Base-by-base conservation (phyloP, 2,797 vertebrate species). In the Coregonus ussuriensis region DNA sequence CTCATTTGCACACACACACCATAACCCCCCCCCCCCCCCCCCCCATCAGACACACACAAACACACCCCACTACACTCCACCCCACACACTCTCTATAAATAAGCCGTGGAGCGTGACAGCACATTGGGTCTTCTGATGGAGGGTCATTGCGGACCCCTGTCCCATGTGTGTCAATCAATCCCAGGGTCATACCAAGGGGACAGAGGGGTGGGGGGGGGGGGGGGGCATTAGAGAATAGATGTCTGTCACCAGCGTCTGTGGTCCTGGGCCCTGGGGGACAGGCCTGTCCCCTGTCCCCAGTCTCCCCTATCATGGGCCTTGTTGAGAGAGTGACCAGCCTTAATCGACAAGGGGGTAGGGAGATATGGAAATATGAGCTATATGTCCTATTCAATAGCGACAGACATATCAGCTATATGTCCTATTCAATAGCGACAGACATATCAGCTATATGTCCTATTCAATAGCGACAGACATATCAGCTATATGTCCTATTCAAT, bases 291-390 rank as follows among this genome's bases (percentile, higher is more conserved):
- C 56, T 83, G 82, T 81, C 51, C 59, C 62, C 62, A 14, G 15
- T 25, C 35, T 52, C 29, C 56, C 21, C 35, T 37, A 35, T 41
- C 21, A 21, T 6, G 11, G 21, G 16, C 54, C 82, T 78, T 80
- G 88, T 68, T 91, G 91, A 93, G 86, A 90, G 91, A 93, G 84
- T 84, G 85, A 73, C 84, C 83, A 83, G 83, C 76, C 71, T 83
- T 89, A 87, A 89, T 88, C 82, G 88, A 84, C 63, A 37, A 51
- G 37, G 33, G 53, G 41, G 62, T 77, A 80, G 79, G 78, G 79
- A 82, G 79, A 75, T 80, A 75, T 79, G 82, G 41, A 35, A 51
- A 77, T 71, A 71, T 75, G 52, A 54, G 65, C 66, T 21, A 13
- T 21, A 59, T 59, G 6, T 59, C 54, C 16, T 21, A 62, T 62